phyloP scores from a whole-genome alignment of 2,113 vertebrate genomes.

The Dicaeum eximium region DNA sequence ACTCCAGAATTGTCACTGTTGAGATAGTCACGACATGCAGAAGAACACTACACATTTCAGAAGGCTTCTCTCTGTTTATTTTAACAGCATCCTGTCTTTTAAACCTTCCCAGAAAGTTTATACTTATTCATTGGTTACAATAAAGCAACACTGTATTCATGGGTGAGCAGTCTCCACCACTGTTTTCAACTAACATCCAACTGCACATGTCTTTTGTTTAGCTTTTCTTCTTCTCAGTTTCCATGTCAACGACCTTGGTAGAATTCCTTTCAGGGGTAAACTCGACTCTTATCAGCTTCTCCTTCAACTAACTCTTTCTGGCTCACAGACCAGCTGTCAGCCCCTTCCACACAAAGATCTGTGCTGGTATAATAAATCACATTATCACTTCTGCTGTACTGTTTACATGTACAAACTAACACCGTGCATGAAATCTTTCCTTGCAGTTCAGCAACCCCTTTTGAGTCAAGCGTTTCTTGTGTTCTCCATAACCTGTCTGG shows the following conservation, averaged over 20 bases:
- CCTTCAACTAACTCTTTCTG: not conserved
- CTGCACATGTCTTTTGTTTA: not conserved
- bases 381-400: accelerated
- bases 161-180: not conserved
- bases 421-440: not conserved
- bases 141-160: not conserved
- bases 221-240: not conserved
- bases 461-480: not conserved
- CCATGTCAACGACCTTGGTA: not conserved
- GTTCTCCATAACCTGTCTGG: not conserved
- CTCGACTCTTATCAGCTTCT: not conserved
- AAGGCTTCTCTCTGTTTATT: not conserved
- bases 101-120: not conserved
- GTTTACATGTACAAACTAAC: not conserved
- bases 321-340: not conserved
- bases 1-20: not conserved
- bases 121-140: not conserved
- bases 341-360: not conserved
- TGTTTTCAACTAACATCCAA: not conserved
- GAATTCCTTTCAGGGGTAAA: not conserved
- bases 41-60: not conserved
- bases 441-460: not conserved
- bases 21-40: not conserved
- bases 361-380: not conserved
- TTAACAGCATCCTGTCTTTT: not conserved